Percentiles rank a stretch among this genome's conserved stretches.
phyloP scores from a whole-genome alignment of 1,140 invertebrate genomes.

The Trigoniulus corallinus region DNA sequence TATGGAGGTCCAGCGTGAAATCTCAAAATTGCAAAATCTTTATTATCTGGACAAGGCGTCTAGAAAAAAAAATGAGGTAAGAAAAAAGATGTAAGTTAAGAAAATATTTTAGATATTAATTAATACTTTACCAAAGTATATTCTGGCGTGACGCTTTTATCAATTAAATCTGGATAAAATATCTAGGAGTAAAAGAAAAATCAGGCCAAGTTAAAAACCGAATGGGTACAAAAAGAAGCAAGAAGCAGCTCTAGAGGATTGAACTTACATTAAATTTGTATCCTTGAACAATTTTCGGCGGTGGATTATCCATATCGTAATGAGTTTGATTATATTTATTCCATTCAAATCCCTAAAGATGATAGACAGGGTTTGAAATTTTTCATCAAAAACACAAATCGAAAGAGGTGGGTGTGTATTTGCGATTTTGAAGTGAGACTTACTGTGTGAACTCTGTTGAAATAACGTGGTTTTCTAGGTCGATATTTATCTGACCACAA shows the following conservation, averaged over 20 bases:
- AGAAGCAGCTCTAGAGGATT: too few relatives aligned
- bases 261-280: conserved; percentile 90
- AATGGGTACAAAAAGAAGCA: too few relatives aligned
- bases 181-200: too few relatives aligned
- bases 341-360: conserved; percentile 79
- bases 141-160: conserved; percentile 82
- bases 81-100: conserved; percentile 5
- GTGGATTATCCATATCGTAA: conserved; percentile 99
- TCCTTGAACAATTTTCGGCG: conserved; percentile 98
- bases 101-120: conserved; percentile 2
- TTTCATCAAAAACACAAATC: too few relatives aligned
- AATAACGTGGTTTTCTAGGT: conserved; percentile 91
- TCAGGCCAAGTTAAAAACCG: conserved; percentile 6
- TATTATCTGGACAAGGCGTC: conserved; percentile 78
- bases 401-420: background rate
- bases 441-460: conserved; percentile 64
- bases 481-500: conserved; percentile 97
- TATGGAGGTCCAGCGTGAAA: conserved; percentile 97
- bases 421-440: conserved; percentile 12
- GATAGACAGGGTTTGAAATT: background rate
- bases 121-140: conserved; percentile 57
- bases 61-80: conserved; percentile 31
- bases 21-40: conserved; percentile 84
- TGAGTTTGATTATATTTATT: conserved; percentile 99
- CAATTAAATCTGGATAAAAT: conserved; percentile 98